These are phyloP conservation scores for Steatornis caripensis DNA, from an alignment of 2,113 vertebrate species.

Conservation along the genomic window DNA sequence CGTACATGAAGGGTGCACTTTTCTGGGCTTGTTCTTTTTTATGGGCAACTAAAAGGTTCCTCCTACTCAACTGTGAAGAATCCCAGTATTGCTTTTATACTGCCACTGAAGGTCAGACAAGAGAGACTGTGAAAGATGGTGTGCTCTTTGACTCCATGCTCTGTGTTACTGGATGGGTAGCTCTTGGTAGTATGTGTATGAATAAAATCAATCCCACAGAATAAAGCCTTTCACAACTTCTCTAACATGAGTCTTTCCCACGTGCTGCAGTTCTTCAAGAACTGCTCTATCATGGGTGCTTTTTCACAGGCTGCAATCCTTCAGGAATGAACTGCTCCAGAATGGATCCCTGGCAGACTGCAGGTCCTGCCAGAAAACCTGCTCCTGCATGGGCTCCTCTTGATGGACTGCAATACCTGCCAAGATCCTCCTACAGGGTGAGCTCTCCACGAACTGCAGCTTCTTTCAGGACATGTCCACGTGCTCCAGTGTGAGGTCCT, in stretches of 20 bases:
- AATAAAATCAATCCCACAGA: not conserved
- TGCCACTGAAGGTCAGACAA: not conserved
- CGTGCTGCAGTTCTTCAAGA: not conserved
- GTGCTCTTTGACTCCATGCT: not conserved
- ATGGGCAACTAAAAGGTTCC: not conserved
- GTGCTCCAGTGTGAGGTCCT: not conserved
- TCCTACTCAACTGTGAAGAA: not conserved
- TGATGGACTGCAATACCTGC: not conserved
- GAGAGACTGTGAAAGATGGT: rapidly evolving
- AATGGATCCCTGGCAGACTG: rapidly evolving
- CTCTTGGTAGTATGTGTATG: not conserved
- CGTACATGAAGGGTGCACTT: rapidly evolving
- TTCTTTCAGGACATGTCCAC: not conserved
- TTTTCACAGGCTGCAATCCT: not conserved
- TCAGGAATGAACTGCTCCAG: not conserved
- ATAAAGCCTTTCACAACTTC: not conserved
- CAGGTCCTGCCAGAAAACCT: not conserved
- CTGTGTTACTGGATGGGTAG: not conserved
- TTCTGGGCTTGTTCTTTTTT: not conserved
- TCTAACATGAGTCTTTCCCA: rapidly evolving
- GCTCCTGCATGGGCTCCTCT: rapidly evolving
- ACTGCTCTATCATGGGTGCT: not conserved
- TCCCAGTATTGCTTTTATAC: not conserved
- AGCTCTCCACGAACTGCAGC: rapidly evolving
- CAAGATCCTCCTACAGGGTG: not conserved